Evolutionary conservation across 2,888 invertebrate genomes (phyloP), one percentile per base, ranked within the genome.

Genomic region (Elmis aenea): DNA sequence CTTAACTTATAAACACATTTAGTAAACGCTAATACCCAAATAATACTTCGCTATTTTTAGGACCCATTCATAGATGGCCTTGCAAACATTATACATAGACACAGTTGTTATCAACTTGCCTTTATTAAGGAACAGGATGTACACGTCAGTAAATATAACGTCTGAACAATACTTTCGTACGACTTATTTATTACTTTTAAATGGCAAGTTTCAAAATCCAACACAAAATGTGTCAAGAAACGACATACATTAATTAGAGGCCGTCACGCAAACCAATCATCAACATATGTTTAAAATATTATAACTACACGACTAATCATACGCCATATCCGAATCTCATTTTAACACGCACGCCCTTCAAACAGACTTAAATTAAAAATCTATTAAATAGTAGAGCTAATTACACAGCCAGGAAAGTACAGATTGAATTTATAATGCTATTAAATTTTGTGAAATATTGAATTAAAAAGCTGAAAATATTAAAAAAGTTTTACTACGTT

Each of bases 401-500:
- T 23, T n/a, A 6, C 9, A 5, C n/a, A 4, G 23, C 9, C 9
- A n/a, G 9, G 5, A 4, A 4, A 9, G 22, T 20, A 26, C 27
- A 35, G 35, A 36, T 42, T 29, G 32, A 37, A 37, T 42, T 42
- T 42, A 38, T 33, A 37, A 42, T 38, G 33, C 26, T 26, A 37
- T 32, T 27, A 35, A 35, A 40, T 32, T 40, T n/a, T 40, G 35
- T 12, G 37, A 38, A 38, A 33, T 31, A 33, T 15, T 31, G 13
- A 14, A 30, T 29, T 22, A 37, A 29, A 40, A 35, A 26, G 32
- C 26, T 42, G 29, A 42, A 18, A 42, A 33, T 42, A 42, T 42
- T 42, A 42, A 42, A 42, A 42, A 42, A 42, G 42, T 42, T 42
- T 29, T 30, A 30, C 24, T 42, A 34, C 33, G 33, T 42, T 33